Conservation (phyloP, 2,113 vertebrate species). For the Astatotilapia flaviijosephi region DNA sequence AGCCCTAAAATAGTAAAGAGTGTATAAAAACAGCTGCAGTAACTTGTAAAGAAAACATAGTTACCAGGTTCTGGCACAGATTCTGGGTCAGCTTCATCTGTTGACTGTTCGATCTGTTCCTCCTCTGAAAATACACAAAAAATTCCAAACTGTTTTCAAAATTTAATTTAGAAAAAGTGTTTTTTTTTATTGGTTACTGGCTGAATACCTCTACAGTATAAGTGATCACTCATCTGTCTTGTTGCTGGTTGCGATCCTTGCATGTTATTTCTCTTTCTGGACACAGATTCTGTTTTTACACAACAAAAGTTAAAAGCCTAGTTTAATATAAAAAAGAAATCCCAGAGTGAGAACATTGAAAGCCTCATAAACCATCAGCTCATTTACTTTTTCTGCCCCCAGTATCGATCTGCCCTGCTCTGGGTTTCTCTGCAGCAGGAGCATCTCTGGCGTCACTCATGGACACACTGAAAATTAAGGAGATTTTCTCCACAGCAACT, state of each 20-base stretch:
- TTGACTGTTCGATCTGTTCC: neutral
- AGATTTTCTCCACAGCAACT: constrained; percentile 27
- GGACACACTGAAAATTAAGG: constrained; percentile 1
- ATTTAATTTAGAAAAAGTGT: neutral
- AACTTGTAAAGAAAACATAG: neutral
- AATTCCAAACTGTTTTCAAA: neutral
- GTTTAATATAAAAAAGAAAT: neutral
- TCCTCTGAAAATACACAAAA: neutral
- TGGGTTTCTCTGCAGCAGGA: neutral
- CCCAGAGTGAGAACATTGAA: neutral
- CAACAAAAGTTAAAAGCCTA: neutral
- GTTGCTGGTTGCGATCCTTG: neutral
- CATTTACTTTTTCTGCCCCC: neutral
- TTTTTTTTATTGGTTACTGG: neutral
- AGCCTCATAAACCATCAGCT: neutral
- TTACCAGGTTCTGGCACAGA: neutral
- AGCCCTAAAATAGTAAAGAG: neutral
- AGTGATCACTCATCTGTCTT: neutral
- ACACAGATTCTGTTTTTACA: neutral
- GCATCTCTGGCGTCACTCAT: neutral
- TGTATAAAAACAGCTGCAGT: neutral
- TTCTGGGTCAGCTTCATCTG: neutral
- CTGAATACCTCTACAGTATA: neutral
- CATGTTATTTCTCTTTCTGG: neutral
- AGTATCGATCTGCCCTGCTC: neutral